phyloP scores from a whole-genome alignment of 2,797 vertebrate species.

The Catharus ustulatus region DNA sequence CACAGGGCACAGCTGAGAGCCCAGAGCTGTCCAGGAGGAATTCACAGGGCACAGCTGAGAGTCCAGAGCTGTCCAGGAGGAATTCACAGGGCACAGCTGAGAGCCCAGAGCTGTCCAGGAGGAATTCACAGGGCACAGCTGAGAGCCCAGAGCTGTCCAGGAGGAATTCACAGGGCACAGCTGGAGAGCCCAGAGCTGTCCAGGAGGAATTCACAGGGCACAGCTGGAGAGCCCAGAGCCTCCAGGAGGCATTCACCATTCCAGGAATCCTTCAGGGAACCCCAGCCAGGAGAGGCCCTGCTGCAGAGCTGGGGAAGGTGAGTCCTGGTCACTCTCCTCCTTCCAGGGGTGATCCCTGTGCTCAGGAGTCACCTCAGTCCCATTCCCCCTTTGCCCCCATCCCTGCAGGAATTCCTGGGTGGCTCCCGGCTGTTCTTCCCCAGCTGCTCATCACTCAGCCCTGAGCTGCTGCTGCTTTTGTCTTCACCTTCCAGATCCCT shows the following conservation, averaged over 20 bases:
- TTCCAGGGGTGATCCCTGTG: rapidly evolving
- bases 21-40: no score
- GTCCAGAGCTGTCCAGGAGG: no score
- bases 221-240: background rate
- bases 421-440: background rate
- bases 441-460: background rate
- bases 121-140: no score
- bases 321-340: no score
- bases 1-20: no score
- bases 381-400: background rate
- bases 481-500: background rate
- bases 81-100: no score
- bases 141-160: no score
- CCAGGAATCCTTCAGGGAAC: background rate
- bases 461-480: background rate
- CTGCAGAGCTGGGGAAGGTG: rapidly evolving
- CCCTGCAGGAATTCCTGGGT: background rate
- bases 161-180: no score
- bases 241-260: rapidly evolving
- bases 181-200: no score
- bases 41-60: no score
- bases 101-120: no score
- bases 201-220: no score
- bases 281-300: background rate
- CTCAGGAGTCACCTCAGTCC: background rate